Percentiles rank a stretch among this genome's conserved stretches.
phyloP scores from a whole-genome alignment of 2,113 vertebrate genomes.

The Tragulus kanchil region DNA sequence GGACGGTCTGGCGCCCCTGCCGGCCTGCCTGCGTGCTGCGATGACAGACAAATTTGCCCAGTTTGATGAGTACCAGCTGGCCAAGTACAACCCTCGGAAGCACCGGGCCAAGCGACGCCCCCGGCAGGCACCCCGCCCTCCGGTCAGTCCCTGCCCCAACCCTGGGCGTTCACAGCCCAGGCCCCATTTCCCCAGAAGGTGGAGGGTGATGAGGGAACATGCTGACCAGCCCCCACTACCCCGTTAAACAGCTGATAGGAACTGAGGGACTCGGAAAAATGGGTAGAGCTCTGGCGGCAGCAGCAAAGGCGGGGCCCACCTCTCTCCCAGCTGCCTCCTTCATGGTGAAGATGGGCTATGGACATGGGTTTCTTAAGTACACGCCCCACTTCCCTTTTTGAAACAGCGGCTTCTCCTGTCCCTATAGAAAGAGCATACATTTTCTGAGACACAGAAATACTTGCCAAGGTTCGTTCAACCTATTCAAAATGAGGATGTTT shows the following conservation, averaged over 20 bases:
- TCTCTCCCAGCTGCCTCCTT: not conserved
- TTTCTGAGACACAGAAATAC: not conserved
- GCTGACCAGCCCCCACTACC: not conserved
- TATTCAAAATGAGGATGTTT: not conserved
- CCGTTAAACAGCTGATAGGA: not conserved
- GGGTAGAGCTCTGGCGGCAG: not conserved
- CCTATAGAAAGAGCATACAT: conserved; percentile 24
- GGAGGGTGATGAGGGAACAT: not conserved
- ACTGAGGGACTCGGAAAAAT: not conserved
- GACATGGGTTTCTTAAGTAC: not conserved
- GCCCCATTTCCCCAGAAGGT: not conserved
- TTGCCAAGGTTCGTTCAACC: not conserved
- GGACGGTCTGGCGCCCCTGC: conserved; percentile 85
- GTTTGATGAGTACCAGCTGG: conserved; percentile 94
- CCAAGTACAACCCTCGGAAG: conserved; percentile 94
- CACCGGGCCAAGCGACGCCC: conserved; percentile 89
- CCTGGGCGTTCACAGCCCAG: not conserved
- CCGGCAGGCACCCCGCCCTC: not conserved
- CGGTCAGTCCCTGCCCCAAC: conserved; percentile 66
- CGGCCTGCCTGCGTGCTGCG: conserved; percentile 91
- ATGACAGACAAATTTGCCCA: conserved; percentile 92
- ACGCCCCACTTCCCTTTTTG: not conserved
- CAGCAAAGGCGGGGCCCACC: not conserved
- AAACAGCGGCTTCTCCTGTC: conserved; percentile 43
- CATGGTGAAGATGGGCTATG: not conserved